These are phyloP conservation scores for Erethizon dorsatum DNA, from an alignment of 2,797 vertebrate genomes.

Conservation along the genomic window DNA sequence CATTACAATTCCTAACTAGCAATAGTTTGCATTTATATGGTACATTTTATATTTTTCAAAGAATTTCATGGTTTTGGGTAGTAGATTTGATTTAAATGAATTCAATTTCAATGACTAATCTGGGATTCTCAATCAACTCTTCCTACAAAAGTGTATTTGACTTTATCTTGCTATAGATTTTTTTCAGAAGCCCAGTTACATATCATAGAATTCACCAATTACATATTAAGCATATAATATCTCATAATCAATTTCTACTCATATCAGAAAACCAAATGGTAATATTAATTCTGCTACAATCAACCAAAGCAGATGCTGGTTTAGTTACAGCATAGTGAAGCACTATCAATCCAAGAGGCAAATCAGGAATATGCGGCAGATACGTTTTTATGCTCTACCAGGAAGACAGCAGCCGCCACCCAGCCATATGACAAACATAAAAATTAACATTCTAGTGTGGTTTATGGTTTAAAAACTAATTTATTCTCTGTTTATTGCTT, in stretches of 20 bases:
- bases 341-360: neutral
- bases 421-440: neutral
- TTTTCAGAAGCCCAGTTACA: conserved; percentile 5
- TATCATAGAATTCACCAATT: neutral
- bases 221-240: neutral
- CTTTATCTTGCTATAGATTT: conserved; percentile 37
- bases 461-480: neutral
- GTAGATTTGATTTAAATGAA: conserved; percentile 9
- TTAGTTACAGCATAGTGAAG: neutral
- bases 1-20: neutral
- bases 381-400: neutral
- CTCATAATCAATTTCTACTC: conserved; percentile 43
- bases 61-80: neutral
- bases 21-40: neutral
- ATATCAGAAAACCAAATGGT: neutral
- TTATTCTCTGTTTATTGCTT: neutral
- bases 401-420: neutral
- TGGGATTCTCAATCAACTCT: neutral
- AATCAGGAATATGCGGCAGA: neutral
- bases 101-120: conserved; percentile 56
- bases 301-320: neutral
- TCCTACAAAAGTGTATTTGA: conserved; percentile 43
- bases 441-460: neutral
- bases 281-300: neutral
- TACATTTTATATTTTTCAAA: conserved; percentile 14